Percentiles rank a stretch among this genome's conserved stretches.
phyloP scores from a whole-genome alignment of 2,888 invertebrate genomes.

The Aphelenchoides bicaudatus region DNA sequence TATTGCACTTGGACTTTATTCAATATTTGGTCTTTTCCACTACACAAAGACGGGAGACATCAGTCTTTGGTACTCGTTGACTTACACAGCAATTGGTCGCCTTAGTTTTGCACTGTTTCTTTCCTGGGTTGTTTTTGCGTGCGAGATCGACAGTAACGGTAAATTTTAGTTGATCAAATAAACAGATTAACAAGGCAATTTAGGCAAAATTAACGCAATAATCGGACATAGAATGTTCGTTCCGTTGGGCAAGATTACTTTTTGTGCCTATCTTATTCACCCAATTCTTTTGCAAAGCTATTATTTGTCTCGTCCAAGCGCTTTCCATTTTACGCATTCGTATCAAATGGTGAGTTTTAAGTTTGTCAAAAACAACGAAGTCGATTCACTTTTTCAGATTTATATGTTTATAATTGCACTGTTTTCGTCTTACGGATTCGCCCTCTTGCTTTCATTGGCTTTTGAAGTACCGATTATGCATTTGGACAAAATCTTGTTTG shows the following conservation, averaged over 20 bases:
- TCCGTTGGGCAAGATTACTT: conserved; percentile 85
- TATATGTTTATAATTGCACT: conserved; percentile 53
- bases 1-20: conserved; percentile 40
- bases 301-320: conserved; percentile 53
- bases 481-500: conserved; percentile 51
- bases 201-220: conserved; percentile 69
- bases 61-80: conserved; percentile 37
- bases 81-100: conserved; percentile 52
- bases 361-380: not conserved
- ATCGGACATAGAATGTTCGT: conserved; percentile 79
- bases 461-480: conserved; percentile 56
- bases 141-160: conserved; percentile 46
- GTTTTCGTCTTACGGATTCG: conserved; percentile 47
- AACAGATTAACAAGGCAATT: conserved; percentile 18
- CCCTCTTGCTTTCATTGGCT: conserved; percentile 47
- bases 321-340: conserved; percentile 60
- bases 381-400: conserved; percentile 37
- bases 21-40: conserved; percentile 56
- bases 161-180: conserved; percentile 13
- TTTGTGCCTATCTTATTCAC: conserved; percentile 78
- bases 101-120: conserved; percentile 62
- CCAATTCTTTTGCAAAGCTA: conserved; percentile 59
- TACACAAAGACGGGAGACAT: conserved; percentile 59
- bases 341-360: conserved; percentile 49
- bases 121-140: conserved; percentile 65